These are phyloP conservation scores for Anoplius nigerrimus DNA, from an alignment of 2,888 invertebrate genomes.

Conservation along the genomic window DNA sequence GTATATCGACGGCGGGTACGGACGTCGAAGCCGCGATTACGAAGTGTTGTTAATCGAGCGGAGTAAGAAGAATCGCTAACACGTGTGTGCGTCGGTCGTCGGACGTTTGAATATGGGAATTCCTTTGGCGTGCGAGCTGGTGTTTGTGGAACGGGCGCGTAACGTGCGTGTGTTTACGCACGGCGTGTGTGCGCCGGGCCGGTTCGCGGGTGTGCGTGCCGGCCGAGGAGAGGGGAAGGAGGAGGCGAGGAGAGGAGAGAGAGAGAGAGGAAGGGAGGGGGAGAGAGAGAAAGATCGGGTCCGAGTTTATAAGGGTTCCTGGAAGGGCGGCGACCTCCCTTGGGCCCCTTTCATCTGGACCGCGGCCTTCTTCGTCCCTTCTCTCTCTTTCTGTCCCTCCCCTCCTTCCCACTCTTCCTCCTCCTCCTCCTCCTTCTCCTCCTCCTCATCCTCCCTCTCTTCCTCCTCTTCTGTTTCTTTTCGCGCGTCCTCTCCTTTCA, in stretches of 20 bases:
- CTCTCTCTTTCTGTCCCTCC: slow-evolving; percentile 16
- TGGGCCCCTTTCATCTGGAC: slow-evolving; percentile 71
- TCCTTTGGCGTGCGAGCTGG: no score
- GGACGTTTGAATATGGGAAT: no score
- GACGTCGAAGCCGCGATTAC: no score
- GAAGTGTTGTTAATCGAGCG: no score
- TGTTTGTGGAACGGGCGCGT: no score
- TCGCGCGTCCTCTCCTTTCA: slow-evolving; percentile 6
- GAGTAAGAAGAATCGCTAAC: background rate
- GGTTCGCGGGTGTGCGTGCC: slow-evolving; percentile 24
- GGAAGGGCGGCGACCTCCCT: slow-evolving; percentile 73
- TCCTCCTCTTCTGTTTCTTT: slow-evolving; percentile 15
- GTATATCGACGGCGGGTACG: no score
- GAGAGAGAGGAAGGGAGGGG: slow-evolving; percentile 37
- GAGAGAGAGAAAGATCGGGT: slow-evolving; percentile 59
- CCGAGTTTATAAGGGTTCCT: slow-evolving; percentile 73
- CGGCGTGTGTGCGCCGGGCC: slow-evolving; percentile 12
- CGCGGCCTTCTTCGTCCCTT: slow-evolving; percentile 53
- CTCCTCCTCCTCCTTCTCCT: slow-evolving; percentile 22
- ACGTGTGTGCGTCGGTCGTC: background rate
- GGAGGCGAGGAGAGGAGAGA: slow-evolving; percentile 37
- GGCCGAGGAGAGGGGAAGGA: no score
- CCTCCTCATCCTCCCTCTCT: slow-evolving; percentile 10
- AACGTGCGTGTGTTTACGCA: background rate
- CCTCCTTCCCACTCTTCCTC: slow-evolving; percentile 29